Conservation (phyloP, 2,113 vertebrate genomes). For the Dissostichus mawsoni region DNA sequence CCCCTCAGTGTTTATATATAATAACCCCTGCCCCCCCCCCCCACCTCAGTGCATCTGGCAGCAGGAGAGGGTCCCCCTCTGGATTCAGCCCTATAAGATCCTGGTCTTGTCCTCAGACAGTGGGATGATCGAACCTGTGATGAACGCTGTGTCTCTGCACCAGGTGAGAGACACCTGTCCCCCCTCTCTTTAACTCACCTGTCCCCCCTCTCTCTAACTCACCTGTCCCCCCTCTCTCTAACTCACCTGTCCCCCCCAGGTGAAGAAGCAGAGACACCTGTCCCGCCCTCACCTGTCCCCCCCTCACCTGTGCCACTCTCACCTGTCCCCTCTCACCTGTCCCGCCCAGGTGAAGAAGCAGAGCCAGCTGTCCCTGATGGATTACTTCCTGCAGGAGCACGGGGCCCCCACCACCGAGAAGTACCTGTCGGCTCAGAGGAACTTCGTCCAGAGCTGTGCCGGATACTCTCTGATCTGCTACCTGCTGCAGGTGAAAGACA, state of each 20-base stretch:
- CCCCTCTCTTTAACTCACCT: too few species aligned
- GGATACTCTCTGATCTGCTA: slow-evolving; percentile 95
- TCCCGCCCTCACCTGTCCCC: too few species aligned
- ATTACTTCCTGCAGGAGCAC: slow-evolving; percentile 94
- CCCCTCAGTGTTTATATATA: too few species aligned
- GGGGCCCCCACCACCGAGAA: slow-evolving; percentile 89
- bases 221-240: too few species aligned
- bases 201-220: too few species aligned
- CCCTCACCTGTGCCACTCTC: too few species aligned
- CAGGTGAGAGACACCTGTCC: slow-evolving; percentile 66
- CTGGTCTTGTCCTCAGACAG: slow-evolving; percentile 95
- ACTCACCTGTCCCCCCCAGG: too few species aligned
- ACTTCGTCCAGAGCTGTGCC: slow-evolving; percentile 93
- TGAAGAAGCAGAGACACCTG: too few species aligned
- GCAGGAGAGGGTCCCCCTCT: slow-evolving; percentile 92
- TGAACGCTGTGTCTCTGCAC: slow-evolving; percentile 96
- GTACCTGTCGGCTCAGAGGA: slow-evolving; percentile 91
- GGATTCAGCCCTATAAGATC: slow-evolving; percentile 98
- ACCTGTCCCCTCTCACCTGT: too few species aligned
- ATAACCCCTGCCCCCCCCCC: not conserved
- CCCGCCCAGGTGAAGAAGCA: slow-evolving; percentile 90
- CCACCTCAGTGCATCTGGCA: slow-evolving; percentile 94
- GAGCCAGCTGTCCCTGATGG: slow-evolving; percentile 91
- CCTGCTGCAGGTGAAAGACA: slow-evolving; percentile 95
- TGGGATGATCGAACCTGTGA: slow-evolving; percentile 96